Base-by-base conservation (phyloP, 2,888 invertebrate species). In the Dendrolimus houi region DNA sequence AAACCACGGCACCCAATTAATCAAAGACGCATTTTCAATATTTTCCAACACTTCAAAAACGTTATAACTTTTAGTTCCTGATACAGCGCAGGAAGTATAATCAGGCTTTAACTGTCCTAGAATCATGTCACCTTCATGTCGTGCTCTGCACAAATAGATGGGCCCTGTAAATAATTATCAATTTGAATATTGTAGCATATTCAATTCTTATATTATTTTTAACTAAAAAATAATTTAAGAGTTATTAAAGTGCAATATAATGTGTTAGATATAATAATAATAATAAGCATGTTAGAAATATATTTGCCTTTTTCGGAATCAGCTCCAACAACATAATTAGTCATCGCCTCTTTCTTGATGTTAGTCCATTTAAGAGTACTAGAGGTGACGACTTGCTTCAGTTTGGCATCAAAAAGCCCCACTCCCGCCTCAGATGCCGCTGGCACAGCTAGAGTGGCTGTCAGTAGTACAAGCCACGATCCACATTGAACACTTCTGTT, bases 361-460 rank as follows among this genome's bases (percentile, higher is more conserved):
- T 92, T 92, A 56, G 94, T 91, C 96, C 96, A 97, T 73, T 93
- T 92, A 56, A 96, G 89, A 0, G 96, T 95, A 71, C 94, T 95
- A 8, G 96, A 97, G 7, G 96, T 96, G 57, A 95, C 91, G 58
- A 94, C 91, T 80, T 96, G 96, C 61, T 93, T 93, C 60, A 92
- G 78, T 73, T 73, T 87, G 56, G 87, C 75, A 64, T 87, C 87
- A 69, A 79, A 86, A 10, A 91, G 70, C 9, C 87, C 86, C 40
- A 83, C 90, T 42, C 81, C 78, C 53, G 78, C 74, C 59, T 88
- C 87, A 8, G 81, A 74, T 54, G 80, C 61, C 1, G 71, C 79
- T 56, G 81, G 70, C 47, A 77, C 75, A 56, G 81, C 82, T 57
- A 89, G 67, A 41, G 84, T 82, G 9, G 81, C 81, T 47, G 82